Conservation (phyloP, 2,888 invertebrate genomes). For the Drosophila mercatorum region DNA sequence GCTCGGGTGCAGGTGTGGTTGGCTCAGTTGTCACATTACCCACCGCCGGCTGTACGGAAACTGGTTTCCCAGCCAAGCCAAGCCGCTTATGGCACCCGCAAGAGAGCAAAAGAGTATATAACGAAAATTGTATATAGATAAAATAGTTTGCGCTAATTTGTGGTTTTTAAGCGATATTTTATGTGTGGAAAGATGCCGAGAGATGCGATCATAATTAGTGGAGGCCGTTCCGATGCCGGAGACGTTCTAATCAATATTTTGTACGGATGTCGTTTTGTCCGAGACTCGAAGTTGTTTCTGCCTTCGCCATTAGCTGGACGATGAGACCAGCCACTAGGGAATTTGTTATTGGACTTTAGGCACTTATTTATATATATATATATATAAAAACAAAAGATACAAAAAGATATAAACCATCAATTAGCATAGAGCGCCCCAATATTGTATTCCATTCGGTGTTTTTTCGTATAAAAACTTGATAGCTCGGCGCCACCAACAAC, state of each 20-base stretch:
- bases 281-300: slow-evolving; percentile 8
- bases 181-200: slow-evolving; percentile 11
- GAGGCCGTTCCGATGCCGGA: slow-evolving; percentile 40
- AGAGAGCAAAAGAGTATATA: slow-evolving; percentile 13
- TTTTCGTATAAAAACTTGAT: slow-evolving; percentile 67
- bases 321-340: slow-evolving; percentile 32
- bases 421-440: slow-evolving; percentile 62
- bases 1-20: slow-evolving; percentile 4
- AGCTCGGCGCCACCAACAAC: slow-evolving; percentile 46
- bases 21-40: not conserved
- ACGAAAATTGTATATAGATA: slow-evolving; percentile 7
- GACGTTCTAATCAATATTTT: slow-evolving; percentile 42
- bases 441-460: slow-evolving; percentile 22
- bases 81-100: slow-evolving; percentile 35
- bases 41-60: slow-evolving; percentile 12
- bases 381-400: slow-evolving; percentile 18
- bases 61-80: slow-evolving; percentile 35
- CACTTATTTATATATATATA: slow-evolving; percentile 26
- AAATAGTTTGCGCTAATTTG: slow-evolving; percentile 49
- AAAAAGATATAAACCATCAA: slow-evolving; percentile 59
- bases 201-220: slow-evolving; percentile 40
- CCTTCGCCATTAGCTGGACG: not conserved
- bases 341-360: slow-evolving; percentile 34
- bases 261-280: not conserved
- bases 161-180: slow-evolving; percentile 37